Base-by-base conservation (phyloP, 2,113 vertebrate genomes). In the Anolis sagrei region DNA sequence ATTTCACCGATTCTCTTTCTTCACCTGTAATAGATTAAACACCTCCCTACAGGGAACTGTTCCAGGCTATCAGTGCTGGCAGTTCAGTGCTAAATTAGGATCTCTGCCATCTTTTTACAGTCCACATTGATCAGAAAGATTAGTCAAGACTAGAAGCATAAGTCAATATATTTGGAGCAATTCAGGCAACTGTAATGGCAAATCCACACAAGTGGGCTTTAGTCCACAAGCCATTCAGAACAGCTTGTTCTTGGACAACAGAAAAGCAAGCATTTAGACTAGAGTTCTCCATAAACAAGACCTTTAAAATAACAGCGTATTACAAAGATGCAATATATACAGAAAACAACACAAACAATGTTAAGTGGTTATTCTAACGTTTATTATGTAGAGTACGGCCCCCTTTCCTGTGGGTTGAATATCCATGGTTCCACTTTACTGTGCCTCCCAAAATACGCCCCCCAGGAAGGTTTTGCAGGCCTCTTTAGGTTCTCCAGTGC, bases 121-220 rank as follows among this genome's bases (percentile, higher is more conserved):
- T 91, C 75, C 91, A 86, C 78, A 84, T 36, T 85, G 86, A 91
- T 82, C 86, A 76, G 89, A 88, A 44, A 90, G 66, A 92, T 85
- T 86, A 89, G 87, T 83, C 91, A 90, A 82, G 61, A 82, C 32
- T 82, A 81, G 81, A 93, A 91, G 89, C 49, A 85, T 39, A 91
- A 90, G 76, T 88, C 90, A 90, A 88, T 87, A 87, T 86, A 82
- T 83, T 84, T 83, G 82, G 87, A 86, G 88, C 86, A 85, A 84
- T 91, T 87, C 90, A 84, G 82, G 86, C 91, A 89, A 89, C 91
- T 89, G 88, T 77, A 90, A 91, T 83, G 84, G 81, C 91, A 93
- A 83, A 49, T 93, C 93, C 79, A 75, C 6, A 5, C 76, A 76
- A 8, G 84, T 79, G 82, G 80, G 74, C 74, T 58, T 86, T 74